Evolutionary conservation across 2,888 invertebrate species (phyloP).

Genomic region (Catocala nupta): DNA sequence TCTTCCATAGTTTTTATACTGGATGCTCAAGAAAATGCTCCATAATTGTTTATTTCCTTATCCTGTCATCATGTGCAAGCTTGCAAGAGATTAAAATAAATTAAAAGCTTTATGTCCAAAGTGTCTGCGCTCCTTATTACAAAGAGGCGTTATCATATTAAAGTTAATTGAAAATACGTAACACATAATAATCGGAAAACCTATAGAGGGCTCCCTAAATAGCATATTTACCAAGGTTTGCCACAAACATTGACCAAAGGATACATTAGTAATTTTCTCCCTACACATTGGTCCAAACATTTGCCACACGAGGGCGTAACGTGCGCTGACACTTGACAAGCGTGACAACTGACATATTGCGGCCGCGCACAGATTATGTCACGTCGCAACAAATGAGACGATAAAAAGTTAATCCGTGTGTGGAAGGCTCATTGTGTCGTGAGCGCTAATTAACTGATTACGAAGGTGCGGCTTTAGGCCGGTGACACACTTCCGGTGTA

Average conservation of each 20-base stretch:
- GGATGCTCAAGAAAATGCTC: too few relatives aligned
- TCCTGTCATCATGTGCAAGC: too few relatives aligned
- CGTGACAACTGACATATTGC: conserved; percentile 77
- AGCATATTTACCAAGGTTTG: neutral
- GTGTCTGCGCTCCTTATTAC: too few relatives aligned
- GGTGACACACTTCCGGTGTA: conserved; percentile 11
- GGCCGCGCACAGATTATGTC: conserved; percentile 77
- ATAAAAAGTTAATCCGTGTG: conserved; percentile 62
- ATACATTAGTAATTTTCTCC: conserved; percentile 2
- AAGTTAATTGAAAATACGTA: too few relatives aligned
- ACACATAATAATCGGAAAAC: too few relatives aligned
- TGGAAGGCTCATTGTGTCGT: conserved; percentile 44
- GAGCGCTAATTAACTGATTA: conserved; percentile 54
- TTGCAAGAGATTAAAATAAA: too few relatives aligned
- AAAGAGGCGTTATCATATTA: too few relatives aligned
- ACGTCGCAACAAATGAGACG: conserved; percentile 68
- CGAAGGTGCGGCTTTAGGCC: conserved; percentile 37
- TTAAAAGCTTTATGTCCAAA: too few relatives aligned
- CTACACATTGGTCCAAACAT: conserved; percentile 43
- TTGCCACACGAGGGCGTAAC: conserved; percentile 42
- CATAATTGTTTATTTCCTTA: too few relatives aligned
- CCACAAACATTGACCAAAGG: neutral
- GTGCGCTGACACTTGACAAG: conserved; percentile 64
- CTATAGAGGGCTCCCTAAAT: neutral
- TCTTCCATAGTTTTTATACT: too few relatives aligned